phyloP scores from a whole-genome alignment of 2,797 vertebrate species.

The Discoglossus pictus region DNA sequence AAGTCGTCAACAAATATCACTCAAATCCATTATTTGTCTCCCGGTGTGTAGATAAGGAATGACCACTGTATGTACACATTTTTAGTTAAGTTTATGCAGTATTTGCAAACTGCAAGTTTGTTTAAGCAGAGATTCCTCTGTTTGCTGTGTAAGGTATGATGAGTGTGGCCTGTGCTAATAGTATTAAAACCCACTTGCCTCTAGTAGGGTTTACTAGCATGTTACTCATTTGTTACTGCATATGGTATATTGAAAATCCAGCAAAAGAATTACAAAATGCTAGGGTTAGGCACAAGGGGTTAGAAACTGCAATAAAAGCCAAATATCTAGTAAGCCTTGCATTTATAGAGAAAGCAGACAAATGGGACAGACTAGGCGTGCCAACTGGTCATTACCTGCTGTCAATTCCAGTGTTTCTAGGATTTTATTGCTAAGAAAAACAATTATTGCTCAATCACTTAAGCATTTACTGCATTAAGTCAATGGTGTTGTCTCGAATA shows the following conservation, averaged over 20 bases:
- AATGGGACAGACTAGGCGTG: slow-evolving; percentile 36
- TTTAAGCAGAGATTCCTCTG: too few relatives aligned
- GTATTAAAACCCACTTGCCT: too few relatives aligned
- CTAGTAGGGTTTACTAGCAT: too few relatives aligned
- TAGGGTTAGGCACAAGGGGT: slow-evolving; percentile 14
- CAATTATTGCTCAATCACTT: slow-evolving; percentile 4
- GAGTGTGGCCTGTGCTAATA: too few relatives aligned
- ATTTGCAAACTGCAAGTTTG: background rate
- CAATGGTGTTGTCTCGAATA: background rate
- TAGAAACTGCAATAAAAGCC: slow-evolving; percentile 24
- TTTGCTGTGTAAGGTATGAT: too few relatives aligned
- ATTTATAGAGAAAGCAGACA: slow-evolving; percentile 25
- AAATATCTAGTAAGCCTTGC: slow-evolving; percentile 25
- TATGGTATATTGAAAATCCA: background rate
- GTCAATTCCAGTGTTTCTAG: slow-evolving; percentile 25
- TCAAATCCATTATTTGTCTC: slow-evolving; percentile 5
- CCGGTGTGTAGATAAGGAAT: background rate
- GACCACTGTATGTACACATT: background rate
- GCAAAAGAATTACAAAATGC: slow-evolving; percentile 1
- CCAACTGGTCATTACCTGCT: slow-evolving; percentile 35
- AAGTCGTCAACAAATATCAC: slow-evolving; percentile 31
- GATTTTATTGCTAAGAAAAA: slow-evolving; percentile 2
- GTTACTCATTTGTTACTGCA: background rate
- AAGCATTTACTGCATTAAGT: background rate
- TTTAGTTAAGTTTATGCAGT: background rate